Evolutionary conservation across 2,888 invertebrate species (phyloP), one percentile per base, ranked within the genome.

Genomic region (Tipula helvola): DNA sequence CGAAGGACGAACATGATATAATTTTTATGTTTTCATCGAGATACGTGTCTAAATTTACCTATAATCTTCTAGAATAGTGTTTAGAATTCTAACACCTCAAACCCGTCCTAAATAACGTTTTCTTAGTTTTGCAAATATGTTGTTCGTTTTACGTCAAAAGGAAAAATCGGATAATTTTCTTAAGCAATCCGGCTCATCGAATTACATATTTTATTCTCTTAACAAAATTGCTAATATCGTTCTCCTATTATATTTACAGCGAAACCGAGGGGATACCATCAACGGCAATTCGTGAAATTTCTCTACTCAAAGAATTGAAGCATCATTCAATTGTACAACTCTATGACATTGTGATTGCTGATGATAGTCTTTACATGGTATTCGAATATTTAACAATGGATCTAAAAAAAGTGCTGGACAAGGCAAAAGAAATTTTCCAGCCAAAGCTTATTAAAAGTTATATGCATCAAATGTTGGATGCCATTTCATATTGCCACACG

Each of bases 251-350:
- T 83, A 13, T 83, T 83, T 83, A 39, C 90, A 97, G 97, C 89
- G 98, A 99, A 92, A 96, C 96, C 0, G 99, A 99, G 92, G 99
- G 99, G 28, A 97, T 99, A 28, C 99, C 99, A 18, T 98, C 98
- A 39, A 99, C 99, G 36, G 98, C 99, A 4, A 96, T 99, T 88
- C 93, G 99, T 87, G 99, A 99, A 93, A 98, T 99, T 89, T 97
- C 98, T 0, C 93, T 99, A 87, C 92, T 99, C 87, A 97, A 97
- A 90, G 97, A 96, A 90, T 93, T 99, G 83, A 94, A 95, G 86
- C 99, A 99, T 92, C 95, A 96, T 0, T 96, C 96, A 88, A 96
- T 99, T 88, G 97, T 99, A 87, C 95, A 96, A 88, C 93, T 99
- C 84, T 93, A 96, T 88, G 98, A 98, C 92, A 97, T 99, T 87